phyloP scores from a whole-genome alignment of 2,797 vertebrate genomes.

The Tolypeutes matacus region DNA sequence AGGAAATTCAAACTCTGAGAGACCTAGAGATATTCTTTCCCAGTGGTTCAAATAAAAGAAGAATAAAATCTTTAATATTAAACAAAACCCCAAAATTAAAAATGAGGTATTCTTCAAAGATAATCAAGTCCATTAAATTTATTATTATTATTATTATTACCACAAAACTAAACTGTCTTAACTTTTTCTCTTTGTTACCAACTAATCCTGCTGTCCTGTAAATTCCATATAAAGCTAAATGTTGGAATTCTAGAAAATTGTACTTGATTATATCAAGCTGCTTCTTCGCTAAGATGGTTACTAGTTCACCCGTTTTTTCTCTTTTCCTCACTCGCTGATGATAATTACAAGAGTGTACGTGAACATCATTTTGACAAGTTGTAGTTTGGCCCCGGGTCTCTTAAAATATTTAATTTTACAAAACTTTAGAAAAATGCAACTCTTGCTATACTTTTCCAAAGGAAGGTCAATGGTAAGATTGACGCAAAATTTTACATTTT shows the following conservation, averaged over 20 bases:
- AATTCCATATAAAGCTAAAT: background rate
- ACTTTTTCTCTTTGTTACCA: background rate
- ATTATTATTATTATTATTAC: background rate
- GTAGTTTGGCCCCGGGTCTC: background rate
- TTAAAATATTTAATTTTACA: background rate
- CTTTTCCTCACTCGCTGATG: background rate
- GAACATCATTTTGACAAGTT: background rate
- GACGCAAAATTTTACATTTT: background rate
- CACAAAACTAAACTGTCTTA: constrained; percentile 14
- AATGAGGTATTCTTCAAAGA: background rate
- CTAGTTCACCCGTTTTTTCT: background rate
- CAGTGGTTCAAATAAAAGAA: background rate
- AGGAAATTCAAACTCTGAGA: constrained; percentile 41
- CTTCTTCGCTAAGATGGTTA: background rate
- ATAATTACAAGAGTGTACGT: background rate
- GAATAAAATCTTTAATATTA: background rate
- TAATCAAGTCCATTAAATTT: background rate
- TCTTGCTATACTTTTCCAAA: constrained; percentile 4
- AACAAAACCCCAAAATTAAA: constrained; percentile 28
- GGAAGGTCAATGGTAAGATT: background rate
- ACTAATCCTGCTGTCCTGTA: background rate
- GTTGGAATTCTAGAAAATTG: too few species aligned
- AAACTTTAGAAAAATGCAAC: background rate
- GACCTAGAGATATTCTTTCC: background rate
- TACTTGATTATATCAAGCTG: background rate